Conservation (phyloP, 2,888 invertebrate species). For the Drosophila austrosaltans region DNA sequence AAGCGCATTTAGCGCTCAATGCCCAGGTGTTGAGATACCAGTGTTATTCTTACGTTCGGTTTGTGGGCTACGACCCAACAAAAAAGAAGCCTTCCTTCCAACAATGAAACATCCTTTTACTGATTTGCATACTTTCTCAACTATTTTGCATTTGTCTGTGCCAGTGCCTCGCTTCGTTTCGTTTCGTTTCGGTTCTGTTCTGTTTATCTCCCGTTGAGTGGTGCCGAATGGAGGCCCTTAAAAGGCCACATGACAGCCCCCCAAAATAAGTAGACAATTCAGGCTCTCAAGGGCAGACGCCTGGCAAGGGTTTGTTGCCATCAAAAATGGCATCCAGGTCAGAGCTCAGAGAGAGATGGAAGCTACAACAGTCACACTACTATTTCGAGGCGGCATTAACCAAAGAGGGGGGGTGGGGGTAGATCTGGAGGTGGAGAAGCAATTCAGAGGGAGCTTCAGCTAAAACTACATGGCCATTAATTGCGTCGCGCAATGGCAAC, state of each 20-base stretch:
- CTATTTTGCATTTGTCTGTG: constrained; percentile 61
- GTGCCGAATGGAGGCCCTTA: constrained; percentile 28
- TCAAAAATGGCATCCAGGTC: constrained; percentile 21
- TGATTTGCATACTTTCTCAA: constrained; percentile 73
- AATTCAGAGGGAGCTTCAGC: constrained; percentile 7
- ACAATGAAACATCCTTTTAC: constrained; percentile 32
- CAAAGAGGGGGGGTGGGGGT: neutral
- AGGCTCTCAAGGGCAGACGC: constrained; percentile 43
- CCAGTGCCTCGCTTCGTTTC: constrained; percentile 2
- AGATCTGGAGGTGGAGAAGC: neutral
- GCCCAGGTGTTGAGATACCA: constrained; percentile 67
- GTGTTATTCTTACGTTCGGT: constrained; percentile 54
- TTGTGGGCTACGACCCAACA: constrained; percentile 12
- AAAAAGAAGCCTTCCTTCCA: constrained; percentile 6
- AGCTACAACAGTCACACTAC: constrained; percentile 7
- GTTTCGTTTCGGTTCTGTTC: neutral
- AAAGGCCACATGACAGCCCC: constrained; percentile 45
- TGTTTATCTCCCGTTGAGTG: constrained; percentile 62
- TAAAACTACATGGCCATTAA: constrained; percentile 37
- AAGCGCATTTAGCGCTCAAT: constrained; percentile 69
- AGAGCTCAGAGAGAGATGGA: constrained; percentile 15
- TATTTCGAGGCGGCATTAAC: constrained; percentile 15
- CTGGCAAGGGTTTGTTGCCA: constrained; percentile 19
- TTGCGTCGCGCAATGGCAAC: constrained; percentile 48
- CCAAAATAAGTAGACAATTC: constrained; percentile 54